Evolutionary conservation across 2,888 invertebrate genomes (phyloP).

Genomic region (Psococerastis gibbosa): DNA sequence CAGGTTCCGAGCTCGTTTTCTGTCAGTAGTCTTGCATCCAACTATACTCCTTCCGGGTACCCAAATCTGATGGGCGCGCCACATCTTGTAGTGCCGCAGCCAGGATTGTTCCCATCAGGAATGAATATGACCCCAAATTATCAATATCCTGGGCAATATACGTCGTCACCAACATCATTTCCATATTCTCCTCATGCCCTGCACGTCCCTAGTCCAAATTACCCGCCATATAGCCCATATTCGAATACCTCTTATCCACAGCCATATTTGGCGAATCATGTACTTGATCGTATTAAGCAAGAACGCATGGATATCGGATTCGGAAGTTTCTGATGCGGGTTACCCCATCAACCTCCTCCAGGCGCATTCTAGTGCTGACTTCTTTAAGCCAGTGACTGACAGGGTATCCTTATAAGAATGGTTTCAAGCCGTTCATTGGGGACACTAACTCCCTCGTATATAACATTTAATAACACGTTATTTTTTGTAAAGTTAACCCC

Average conservation of each 20-base stretch:
- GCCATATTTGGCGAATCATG: conserved; percentile 26
- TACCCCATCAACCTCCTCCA: conserved; percentile 12
- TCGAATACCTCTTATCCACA: conserved; percentile 24
- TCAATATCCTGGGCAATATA: conserved; percentile 21
- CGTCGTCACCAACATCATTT: conserved; percentile 11
- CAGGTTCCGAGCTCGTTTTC: conserved; percentile 26
- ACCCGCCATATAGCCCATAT: conserved; percentile 34
- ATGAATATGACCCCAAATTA: conserved; percentile 24
- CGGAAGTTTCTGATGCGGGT: conserved; percentile 28
- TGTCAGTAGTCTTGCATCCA: conserved; percentile 27
- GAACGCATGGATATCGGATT: conserved; percentile 30
- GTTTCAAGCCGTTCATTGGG: not conserved
- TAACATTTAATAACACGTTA: not conserved
- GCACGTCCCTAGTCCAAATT: conserved; percentile 49
- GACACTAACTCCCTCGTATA: conserved; percentile 5
- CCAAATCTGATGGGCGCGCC: conserved; percentile 28
- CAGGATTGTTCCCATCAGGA: conserved; percentile 11
- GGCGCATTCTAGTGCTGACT: conserved; percentile 6
- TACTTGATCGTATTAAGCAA: conserved; percentile 32
- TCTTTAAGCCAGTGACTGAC: conserved; percentile 10
- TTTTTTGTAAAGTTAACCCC: conserved; percentile 11
- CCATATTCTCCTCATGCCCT: conserved; percentile 33
- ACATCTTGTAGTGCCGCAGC: conserved; percentile 20
- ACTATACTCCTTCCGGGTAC: conserved; percentile 24
- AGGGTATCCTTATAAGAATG: conserved; percentile 7